A percentile compares a stretch with the other conserved stretches of the same genome.
phyloP scores from a whole-genome alignment of 2,113 vertebrate genomes.

The Bombycilla garrulus region DNA sequence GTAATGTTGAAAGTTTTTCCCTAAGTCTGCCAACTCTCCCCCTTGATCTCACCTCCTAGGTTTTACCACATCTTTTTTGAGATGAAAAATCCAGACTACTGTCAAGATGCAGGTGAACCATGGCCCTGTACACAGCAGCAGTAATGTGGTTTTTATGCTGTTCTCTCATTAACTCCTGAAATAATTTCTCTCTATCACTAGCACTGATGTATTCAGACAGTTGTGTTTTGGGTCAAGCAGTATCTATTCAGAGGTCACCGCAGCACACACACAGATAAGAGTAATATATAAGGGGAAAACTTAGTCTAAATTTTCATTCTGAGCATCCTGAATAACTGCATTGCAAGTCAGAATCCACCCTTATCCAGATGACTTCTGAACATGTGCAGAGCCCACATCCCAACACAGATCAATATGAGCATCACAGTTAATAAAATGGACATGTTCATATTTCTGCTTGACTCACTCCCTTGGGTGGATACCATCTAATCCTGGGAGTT shows the following conservation, averaged over 20 bases:
- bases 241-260: neutral
- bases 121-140: neutral
- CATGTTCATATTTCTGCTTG: neutral
- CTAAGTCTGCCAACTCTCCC: neutral
- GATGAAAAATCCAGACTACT: neutral
- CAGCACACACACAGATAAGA: accelerated
- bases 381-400: accelerated
- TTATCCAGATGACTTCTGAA: neutral
- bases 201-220: neutral
- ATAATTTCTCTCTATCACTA: neutral
- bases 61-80: neutral
- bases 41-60: neutral
- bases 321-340: neutral
- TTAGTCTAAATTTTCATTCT: neutral
- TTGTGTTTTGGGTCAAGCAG: neutral
- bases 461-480: neutral
- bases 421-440: neutral
- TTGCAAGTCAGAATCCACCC: neutral
- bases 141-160: neutral
- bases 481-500: neutral
- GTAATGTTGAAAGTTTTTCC: neutral
- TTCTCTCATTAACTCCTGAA: neutral
- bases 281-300: neutral
- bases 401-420: neutral
- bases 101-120: neutral